phyloP scores from a whole-genome alignment of 2,113 vertebrate genomes.

The Sinosuthora webbiana region DNA sequence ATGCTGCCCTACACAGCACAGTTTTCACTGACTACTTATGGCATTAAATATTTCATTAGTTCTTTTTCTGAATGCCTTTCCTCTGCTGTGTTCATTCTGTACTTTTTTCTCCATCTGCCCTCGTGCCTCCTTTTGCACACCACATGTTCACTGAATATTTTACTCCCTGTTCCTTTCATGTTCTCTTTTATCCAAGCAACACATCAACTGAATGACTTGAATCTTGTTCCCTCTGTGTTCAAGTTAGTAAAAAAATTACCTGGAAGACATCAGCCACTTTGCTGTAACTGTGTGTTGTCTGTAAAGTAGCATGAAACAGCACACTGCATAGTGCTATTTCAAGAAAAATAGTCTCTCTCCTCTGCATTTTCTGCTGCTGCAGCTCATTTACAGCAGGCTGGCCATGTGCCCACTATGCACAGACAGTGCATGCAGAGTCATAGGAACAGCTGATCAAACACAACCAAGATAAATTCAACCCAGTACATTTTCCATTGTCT shows the following conservation, averaged over 20 bases:
- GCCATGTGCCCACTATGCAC: background rate
- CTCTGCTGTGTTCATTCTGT: background rate
- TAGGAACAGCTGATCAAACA: background rate
- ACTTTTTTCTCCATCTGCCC: background rate
- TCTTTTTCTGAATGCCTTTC: background rate
- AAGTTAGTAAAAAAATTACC: background rate
- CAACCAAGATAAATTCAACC: background rate
- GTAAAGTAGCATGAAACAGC: background rate
- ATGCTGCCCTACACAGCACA: background rate
- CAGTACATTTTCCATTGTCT: background rate
- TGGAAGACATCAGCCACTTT: background rate
- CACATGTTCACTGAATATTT: background rate
- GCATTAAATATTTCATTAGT: background rate
- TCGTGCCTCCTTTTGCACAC: background rate
- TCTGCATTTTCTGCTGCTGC: background rate
- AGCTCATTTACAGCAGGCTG: background rate
- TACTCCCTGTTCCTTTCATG: background rate
- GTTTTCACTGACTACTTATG: background rate
- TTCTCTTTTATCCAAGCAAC: background rate
- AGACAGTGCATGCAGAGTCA: background rate
- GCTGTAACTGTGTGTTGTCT: background rate
- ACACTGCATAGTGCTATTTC: background rate
- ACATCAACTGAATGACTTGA: background rate
- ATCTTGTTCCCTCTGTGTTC: background rate
- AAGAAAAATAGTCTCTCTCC: background rate